Percentiles rank a stretch among this genome's conserved stretches.
phyloP scores from a whole-genome alignment of 2,797 vertebrate genomes.

The Tokudaia muenninki region DNA sequence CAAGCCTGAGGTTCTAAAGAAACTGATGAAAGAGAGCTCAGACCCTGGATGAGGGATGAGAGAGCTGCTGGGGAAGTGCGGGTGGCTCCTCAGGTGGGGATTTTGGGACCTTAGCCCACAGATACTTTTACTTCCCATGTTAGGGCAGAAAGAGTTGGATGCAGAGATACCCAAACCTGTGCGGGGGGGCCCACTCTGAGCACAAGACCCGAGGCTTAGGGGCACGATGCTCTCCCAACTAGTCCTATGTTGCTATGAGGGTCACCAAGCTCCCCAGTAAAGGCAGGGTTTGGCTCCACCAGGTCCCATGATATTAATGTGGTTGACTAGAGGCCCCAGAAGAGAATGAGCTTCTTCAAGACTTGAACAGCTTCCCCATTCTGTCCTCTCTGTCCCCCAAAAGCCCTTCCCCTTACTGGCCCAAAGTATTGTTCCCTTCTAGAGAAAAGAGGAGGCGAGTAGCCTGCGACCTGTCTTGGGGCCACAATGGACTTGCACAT shows the following conservation, averaged over 20 bases:
- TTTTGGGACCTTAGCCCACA: slow-evolving; percentile 89
- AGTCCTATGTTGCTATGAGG: neutral
- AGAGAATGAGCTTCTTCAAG: neutral
- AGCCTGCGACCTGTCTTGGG: neutral
- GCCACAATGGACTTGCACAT: neutral
- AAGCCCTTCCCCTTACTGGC: neutral
- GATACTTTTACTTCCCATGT: slow-evolving; percentile 86
- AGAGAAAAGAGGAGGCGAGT: neutral
- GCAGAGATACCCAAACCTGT: neutral
- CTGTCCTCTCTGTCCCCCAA: neutral
- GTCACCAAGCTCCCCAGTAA: neutral
- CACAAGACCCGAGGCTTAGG: neutral
- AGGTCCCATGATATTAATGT: neutral
- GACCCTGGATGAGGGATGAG: too few relatives aligned
- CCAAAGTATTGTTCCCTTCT: neutral
- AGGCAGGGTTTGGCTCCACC: neutral
- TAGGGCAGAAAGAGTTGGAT: neutral
- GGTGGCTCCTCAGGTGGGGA: slow-evolving; percentile 60
- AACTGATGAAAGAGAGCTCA: neutral
- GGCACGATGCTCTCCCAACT: neutral
- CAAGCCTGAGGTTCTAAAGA: neutral
- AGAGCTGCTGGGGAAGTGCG: too few relatives aligned
- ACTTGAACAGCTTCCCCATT: neutral
- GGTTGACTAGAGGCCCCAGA: neutral
- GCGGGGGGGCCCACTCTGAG: neutral